Conservation (phyloP, 2,888 invertebrate genomes). For the Bellardia bayeri region DNA sequence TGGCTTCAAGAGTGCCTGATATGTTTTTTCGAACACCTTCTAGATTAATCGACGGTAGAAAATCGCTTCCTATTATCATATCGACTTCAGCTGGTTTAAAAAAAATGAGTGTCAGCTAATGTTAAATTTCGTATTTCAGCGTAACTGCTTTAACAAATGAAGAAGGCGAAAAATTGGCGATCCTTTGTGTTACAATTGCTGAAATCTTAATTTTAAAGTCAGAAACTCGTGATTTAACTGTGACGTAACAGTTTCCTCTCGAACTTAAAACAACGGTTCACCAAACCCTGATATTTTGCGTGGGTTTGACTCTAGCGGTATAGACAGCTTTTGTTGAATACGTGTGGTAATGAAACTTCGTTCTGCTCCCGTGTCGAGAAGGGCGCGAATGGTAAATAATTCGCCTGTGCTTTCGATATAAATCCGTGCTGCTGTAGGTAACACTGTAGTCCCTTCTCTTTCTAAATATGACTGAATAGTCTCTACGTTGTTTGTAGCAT, state of each 20-base stretch:
- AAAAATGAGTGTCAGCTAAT: no score
- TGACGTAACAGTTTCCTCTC: not conserved
- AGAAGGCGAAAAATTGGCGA: no score
- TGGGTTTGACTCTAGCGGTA: no score
- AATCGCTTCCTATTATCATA: constrained; percentile 7
- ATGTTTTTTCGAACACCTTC: no score
- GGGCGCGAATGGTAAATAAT: not conserved
- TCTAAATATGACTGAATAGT: no score
- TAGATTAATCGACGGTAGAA: not conserved
- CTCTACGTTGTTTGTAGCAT: no score
- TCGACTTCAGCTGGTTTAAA: not conserved
- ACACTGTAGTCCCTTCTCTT: not conserved
- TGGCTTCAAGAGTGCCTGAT: not conserved
- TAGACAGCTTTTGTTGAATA: not conserved
- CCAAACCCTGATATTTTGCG: no score
- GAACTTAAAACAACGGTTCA: no score
- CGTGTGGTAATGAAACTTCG: not conserved
- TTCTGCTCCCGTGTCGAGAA: not conserved
- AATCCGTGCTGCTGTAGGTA: not conserved
- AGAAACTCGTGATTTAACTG: not conserved
- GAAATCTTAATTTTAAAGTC: not conserved
- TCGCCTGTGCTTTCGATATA: not conserved
- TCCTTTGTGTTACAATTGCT: no score
- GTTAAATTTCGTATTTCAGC: no score
- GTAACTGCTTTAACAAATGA: no score